Evolutionary conservation across 1,140 invertebrate species (phyloP), one percentile per base, ranked within the genome.

Genomic region (Drosophila bocki): DNA sequence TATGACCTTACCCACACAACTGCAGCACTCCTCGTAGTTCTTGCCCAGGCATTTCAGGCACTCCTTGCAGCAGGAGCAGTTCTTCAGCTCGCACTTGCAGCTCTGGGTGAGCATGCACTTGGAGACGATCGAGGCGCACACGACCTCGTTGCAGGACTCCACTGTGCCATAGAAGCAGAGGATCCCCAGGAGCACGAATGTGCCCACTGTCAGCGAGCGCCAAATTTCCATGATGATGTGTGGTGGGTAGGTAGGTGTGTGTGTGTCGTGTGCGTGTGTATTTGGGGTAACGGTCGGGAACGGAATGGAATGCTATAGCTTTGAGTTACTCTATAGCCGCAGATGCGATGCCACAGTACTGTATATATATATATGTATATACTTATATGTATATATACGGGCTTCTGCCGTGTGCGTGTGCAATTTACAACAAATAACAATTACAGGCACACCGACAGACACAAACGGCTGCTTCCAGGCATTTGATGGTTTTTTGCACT

Each of bases 21-120:
- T 98, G 91, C 98, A 99, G 93, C 98, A 99, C 93, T 99, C 97
- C 74, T 95, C 96, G 91, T 98, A 99, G 8, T 97, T 96, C 80
- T 97, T 96, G 75, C 96, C 96, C 26, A 99, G 94, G 88, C 98
- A 99, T 76, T 95, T 96, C 76, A 96, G 97, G 88, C 98, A 99
- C 83, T 98, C 97, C 86, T 97, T 97, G 93, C 97, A 99, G 87
- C 98, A 99, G 22, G 97, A 96, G 91, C 97, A 98, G 92, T 98
- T 97, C 78, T 96, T 96, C 78, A 98, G 93, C 91, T 98, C 97
- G 93, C 98, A 99, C 93, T 98, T 98, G 93, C 98, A 99, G 29
- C 97, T 97, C 90, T 98, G 97, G 15, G 98, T 98, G 39, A 99
- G 94, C 95, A 99, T 97, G 92, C 98, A 99, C 93, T 99, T 99